Percentiles rank a stretch among this genome's conserved stretches.
These are phyloP conservation scores for Coenobita brevimanus DNA, from an alignment of 1,140 invertebrate genomes.

Conservation along the genomic window DNA sequence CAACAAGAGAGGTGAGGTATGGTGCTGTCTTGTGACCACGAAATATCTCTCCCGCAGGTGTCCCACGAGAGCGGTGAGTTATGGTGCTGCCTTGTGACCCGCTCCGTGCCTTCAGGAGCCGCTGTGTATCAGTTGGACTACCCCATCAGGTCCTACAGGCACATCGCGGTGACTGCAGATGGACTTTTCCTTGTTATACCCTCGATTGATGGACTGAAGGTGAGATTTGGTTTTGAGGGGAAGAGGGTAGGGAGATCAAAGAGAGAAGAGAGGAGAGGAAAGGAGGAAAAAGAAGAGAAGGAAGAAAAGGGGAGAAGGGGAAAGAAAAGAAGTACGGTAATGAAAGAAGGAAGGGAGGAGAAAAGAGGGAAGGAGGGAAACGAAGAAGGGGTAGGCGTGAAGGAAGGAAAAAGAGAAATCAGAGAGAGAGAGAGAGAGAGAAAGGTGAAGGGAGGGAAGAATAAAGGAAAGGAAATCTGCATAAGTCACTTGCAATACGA, in stretches of 20 bases:
- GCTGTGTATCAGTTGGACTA: slow-evolving; percentile 87
- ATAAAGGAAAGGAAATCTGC: no score
- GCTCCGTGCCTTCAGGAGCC: slow-evolving; percentile 79
- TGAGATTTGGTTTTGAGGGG: no score
- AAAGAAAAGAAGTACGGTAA: no score
- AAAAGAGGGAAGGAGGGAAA: no score
- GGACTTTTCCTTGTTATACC: slow-evolving; percentile 84
- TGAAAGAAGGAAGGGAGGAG: no score
- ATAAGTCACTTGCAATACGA: no score
- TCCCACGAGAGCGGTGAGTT: slow-evolving; percentile 50
- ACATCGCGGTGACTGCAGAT: slow-evolving; percentile 87
- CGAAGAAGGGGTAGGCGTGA: no score
- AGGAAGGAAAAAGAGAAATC: no score
- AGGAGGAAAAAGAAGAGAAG: not conserved
- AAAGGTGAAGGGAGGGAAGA: no score
- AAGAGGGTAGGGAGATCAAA: not conserved
- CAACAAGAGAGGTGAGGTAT: no score
- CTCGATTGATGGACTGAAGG: slow-evolving; percentile 68
- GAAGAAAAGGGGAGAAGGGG: not conserved
- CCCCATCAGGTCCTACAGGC: slow-evolving; percentile 81
- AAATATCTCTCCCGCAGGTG: slow-evolving; percentile 19
- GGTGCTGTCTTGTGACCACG: not conserved
- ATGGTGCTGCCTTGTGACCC: slow-evolving; percentile 70
- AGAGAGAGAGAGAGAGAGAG: no score
- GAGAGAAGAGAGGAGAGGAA: not conserved